Evolutionary conservation across 2,888 invertebrate genomes (phyloP), one percentile per base, ranked within the genome.

Genomic region (Mimachlamys varia): DNA sequence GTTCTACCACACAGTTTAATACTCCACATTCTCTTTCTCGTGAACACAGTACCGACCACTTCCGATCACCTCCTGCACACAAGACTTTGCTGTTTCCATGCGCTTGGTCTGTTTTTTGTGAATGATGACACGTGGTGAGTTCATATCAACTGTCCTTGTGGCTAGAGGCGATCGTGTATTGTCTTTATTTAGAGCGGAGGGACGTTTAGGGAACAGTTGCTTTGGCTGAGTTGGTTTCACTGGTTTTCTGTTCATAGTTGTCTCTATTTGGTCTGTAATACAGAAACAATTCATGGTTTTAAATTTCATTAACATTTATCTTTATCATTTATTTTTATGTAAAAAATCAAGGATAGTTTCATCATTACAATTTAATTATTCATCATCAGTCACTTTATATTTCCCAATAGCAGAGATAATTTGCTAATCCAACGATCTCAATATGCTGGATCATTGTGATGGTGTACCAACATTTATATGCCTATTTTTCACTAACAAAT

Each of bases 71-170:
- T 93, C 94, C 58, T 91, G 91, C 38, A 92, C 90, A 93, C 94
- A 94, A 0, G 89, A 92, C 87, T 92, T 92, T 53, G 93, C 92
- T 33, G 88, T 89, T 37, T 93, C 94, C 27, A 95, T 58, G 50
- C 94, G 94, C 89, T 93, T 94, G 15, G 93, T 92, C 88, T 95
- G 95, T 92, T 95, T 95, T 49, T 94, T 90, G 90, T 95, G 95
- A 27, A 95, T 93, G 55, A 95, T 94, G 49, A 92, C 91, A 0
- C 94, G 91, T 5, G 95, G 95, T 12, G 95, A 95, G 92, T 95
- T 95, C 91, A 94, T 93, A 89, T 95, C 94, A 17, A 94, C 89
- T 38, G 92, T 94, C 88, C 94, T 91, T 5, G 94, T 92, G 0
- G 94, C 91, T n/a, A 95, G 91, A 0, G 95, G 95, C 0, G 95